A percentile compares a stretch with the other conserved stretches of the same genome.
Conservation (phyloP, 2,888 invertebrate genomes). For the Xanthia icteritia region DNA sequence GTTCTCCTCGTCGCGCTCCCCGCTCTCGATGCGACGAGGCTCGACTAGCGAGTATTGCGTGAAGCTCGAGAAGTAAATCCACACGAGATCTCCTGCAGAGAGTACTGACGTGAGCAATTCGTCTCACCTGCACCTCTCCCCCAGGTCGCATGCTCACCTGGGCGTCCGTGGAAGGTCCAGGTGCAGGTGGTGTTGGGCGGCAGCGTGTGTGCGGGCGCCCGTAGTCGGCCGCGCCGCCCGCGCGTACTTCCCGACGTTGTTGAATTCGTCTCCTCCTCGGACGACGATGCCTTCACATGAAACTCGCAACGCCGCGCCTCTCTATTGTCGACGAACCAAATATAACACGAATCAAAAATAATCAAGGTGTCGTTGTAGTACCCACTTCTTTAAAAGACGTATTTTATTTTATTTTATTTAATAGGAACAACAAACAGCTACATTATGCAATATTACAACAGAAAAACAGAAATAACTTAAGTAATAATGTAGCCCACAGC, state of each 20-base stretch:
- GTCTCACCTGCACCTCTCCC: no score
- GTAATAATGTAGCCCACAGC: no score
- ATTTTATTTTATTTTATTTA: no score
- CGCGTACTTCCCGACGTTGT: constrained; percentile 90
- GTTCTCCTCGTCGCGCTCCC: constrained; percentile 86
- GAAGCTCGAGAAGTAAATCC: constrained; percentile 97
- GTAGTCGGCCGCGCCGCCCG: constrained; percentile 93
- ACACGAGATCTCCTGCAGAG: constrained; percentile 92
- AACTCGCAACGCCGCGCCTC: constrained; percentile 93
- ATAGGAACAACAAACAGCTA: no score
- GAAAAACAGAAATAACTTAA: no score
- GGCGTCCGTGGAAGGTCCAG: constrained; percentile 95
- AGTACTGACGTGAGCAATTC: not conserved
- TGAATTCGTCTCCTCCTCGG: constrained; percentile 88
- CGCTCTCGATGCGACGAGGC: constrained; percentile 87
- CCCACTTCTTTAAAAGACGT: not conserved
- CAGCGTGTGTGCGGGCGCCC: constrained; percentile 95
- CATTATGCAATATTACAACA: no score
- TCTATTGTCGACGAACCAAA: constrained; percentile 66
- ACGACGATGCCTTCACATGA: constrained; percentile 93
- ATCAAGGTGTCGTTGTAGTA: not conserved
- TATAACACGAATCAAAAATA: not conserved
- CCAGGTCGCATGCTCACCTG: constrained; percentile 78
- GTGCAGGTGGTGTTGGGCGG: constrained; percentile 96
- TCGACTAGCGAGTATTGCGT: constrained; percentile 93